Evolutionary conservation across 2,888 invertebrate species (phyloP).

Genomic region (Rhingia rostrata): DNA sequence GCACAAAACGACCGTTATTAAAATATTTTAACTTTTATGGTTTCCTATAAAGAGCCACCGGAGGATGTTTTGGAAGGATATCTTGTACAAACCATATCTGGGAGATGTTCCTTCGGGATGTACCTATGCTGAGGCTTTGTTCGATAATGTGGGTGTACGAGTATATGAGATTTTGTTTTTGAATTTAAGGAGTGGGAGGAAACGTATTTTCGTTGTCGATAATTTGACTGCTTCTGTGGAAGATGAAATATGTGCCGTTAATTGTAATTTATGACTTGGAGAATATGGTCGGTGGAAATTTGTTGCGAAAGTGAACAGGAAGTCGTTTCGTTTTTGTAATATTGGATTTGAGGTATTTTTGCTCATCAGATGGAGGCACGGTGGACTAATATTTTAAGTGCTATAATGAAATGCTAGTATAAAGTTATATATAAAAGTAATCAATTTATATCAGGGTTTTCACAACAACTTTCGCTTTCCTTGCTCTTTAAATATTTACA

Average conservation of each 20-base stretch:
- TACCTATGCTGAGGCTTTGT: slow-evolving; percentile 9
- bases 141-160: neutral
- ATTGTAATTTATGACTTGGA: slow-evolving; percentile 67
- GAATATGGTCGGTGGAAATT: slow-evolving; percentile 49
- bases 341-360: no score
- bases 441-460: no score
- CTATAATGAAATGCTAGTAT: no score
- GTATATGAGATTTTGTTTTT: slow-evolving; percentile 1
- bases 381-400: no score
- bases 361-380: no score
- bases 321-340: no score
- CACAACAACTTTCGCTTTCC: no score
- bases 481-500: no score
- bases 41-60: slow-evolving; percentile 49
- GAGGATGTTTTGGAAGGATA: slow-evolving; percentile 21
- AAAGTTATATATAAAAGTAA: no score
- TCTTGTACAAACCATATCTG: neutral
- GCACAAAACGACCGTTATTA: slow-evolving; percentile 70
- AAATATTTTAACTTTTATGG: slow-evolving; percentile 75
- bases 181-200: neutral
- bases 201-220: slow-evolving; percentile 49
- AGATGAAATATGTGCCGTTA: slow-evolving; percentile 69
- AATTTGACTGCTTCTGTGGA: slow-evolving; percentile 29
- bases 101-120: slow-evolving; percentile 48
- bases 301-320: neutral